Percentiles rank a stretch among this genome's conserved stretches.
phyloP scores from a whole-genome alignment of 2,113 vertebrate genomes.

The Megaceryle torquata region DNA sequence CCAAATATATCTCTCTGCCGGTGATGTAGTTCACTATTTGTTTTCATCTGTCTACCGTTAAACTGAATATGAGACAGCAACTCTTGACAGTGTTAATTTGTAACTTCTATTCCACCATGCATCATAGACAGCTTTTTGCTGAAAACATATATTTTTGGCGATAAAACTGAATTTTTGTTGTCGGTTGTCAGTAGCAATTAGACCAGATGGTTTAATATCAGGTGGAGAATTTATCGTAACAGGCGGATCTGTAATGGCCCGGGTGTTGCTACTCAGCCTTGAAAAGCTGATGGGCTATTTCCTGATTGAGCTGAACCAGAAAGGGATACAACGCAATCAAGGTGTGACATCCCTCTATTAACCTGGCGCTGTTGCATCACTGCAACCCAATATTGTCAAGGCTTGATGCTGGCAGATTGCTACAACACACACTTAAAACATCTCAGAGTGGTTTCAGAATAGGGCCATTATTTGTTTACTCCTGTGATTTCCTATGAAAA shows the following conservation, averaged over 20 bases:
- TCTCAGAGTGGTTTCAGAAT: neutral
- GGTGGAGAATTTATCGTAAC: neutral
- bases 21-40: neutral
- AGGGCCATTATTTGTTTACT: neutral
- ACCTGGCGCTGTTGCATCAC: neutral
- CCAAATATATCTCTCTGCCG: neutral
- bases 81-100: neutral
- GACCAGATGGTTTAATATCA: neutral
- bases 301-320: neutral
- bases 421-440: neutral
- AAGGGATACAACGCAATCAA: neutral
- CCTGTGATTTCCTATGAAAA: neutral
- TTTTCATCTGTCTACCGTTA: conserved; percentile 1
- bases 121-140: neutral
- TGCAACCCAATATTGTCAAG: neutral
- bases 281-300: neutral
- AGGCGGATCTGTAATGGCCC: neutral
- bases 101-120: neutral
- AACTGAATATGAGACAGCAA: neutral
- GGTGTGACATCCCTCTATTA: neutral
- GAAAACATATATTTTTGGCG: neutral
- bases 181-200: neutral
- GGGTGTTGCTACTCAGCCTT: neutral
- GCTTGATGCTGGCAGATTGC: neutral
- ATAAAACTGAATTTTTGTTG: neutral